phyloP scores from a whole-genome alignment of 2,888 invertebrate species.

The Rhagium mordax region DNA sequence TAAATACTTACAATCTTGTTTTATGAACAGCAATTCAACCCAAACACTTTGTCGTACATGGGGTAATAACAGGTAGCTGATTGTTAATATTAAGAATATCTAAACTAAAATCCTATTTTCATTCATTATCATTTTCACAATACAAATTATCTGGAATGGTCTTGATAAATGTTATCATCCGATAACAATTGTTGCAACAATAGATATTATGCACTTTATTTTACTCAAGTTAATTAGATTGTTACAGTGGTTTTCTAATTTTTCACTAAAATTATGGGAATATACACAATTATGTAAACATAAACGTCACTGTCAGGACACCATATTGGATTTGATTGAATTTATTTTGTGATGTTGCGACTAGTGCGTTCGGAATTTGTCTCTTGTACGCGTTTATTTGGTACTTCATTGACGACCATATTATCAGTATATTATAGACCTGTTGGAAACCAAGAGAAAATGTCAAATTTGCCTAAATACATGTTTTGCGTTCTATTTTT shows the following conservation, averaged over 20 bases:
- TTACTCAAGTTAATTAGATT: slow-evolving; percentile 32
- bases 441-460: no score
- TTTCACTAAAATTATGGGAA: slow-evolving; percentile 56
- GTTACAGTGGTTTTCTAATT: slow-evolving; percentile 36
- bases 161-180: slow-evolving; percentile 46
- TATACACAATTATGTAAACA: slow-evolving; percentile 69
- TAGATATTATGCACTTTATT: slow-evolving; percentile 46
- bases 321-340: slow-evolving; percentile 61
- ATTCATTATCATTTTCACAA: slow-evolving; percentile 56
- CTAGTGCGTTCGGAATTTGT: background rate
- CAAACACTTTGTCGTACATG: slow-evolving; percentile 62
- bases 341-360: slow-evolving; percentile 22
- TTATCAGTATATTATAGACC: no score
- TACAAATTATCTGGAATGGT: slow-evolving; percentile 47
- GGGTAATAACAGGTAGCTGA: slow-evolving; percentile 38
- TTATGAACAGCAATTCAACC: slow-evolving; percentile 64
- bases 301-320: slow-evolving; percentile 68
- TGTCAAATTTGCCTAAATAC: no score
- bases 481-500: no score
- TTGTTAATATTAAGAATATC: slow-evolving; percentile 47
- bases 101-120: slow-evolving; percentile 47
- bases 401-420: no score
- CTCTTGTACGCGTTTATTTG: background rate
- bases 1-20: slow-evolving; percentile 66
- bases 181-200: slow-evolving; percentile 47